A percentile compares a stretch with the other conserved stretches of the same genome.
Evolutionary conservation across 2,113 vertebrate species (phyloP).

Genomic region (Xiphophorus hellerii): DNA sequence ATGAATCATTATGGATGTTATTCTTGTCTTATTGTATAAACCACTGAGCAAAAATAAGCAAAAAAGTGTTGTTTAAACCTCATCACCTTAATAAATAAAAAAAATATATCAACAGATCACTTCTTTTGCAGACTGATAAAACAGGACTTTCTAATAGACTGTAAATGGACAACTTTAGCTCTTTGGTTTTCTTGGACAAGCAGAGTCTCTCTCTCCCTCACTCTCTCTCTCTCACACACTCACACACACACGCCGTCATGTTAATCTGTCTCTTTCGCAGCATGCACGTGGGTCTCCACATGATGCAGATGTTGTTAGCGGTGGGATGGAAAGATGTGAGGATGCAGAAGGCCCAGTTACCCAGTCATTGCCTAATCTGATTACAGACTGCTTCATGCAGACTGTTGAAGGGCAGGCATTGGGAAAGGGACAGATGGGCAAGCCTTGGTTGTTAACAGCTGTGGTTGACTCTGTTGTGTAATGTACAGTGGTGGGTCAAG

Average conservation of each 20-base stretch:
- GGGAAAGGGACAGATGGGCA: slow-evolving; percentile 58
- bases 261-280: slow-evolving; percentile 55
- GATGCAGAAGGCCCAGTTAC: slow-evolving; percentile 58
- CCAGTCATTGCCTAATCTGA: slow-evolving; percentile 72
- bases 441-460: slow-evolving; percentile 60
- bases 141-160: slow-evolving; percentile 31
- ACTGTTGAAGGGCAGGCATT: slow-evolving; percentile 42
- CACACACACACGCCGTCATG: slow-evolving; percentile 18
- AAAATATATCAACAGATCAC: background rate
- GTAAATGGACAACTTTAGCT: slow-evolving; percentile 27
- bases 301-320: slow-evolving; percentile 64
- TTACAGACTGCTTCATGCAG: slow-evolving; percentile 64
- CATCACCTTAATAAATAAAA: background rate
- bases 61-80: background rate
- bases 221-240: background rate
- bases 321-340: slow-evolving; percentile 50
- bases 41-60: background rate
- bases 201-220: background rate
- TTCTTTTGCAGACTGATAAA: slow-evolving; percentile 9
- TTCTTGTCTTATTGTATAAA: background rate
- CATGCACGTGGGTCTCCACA: slow-evolving; percentile 63
- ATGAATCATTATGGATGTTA: no score
- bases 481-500: slow-evolving; percentile 44
- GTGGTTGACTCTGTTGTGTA: slow-evolving; percentile 64
- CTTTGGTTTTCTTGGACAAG: background rate